Evolutionary conservation across 2,113 vertebrate species (phyloP), one percentile per base, ranked within the genome.

Genomic region (Orthonyx spaldingii): DNA sequence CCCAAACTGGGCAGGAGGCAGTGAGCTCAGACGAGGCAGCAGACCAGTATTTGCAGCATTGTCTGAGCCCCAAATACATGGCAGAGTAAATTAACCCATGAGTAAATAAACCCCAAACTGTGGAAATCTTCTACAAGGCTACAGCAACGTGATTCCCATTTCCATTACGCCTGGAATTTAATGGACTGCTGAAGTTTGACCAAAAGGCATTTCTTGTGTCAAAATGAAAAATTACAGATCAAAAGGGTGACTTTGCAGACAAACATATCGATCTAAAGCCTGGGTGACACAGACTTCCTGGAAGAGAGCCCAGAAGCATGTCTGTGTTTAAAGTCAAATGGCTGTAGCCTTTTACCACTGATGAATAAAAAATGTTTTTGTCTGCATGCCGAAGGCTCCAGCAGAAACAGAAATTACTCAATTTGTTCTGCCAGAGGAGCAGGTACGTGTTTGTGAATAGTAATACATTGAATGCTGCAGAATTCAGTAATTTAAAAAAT

Each of bases 171-270:
- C 69, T 84, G 76, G 95, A 95, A 97, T 94, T 85, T 90, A 91
- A 90, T 91, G 84, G 91, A 92, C 87, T 93, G 82, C 89, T 95
- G 78, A 95, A 96, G 94, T 93, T 91, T 94, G 93, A 96, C 95
- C 96, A 94, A 95, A 89, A 95, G 93, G 94, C 96, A 95, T 97
- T 97, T 96, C 87, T 94, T 74, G 94, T 95, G 95, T 95, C 94
- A 90, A 88, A 95, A 96, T 96, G 95, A 97, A 97, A 95, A 95
- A 95, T 95, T 92, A 75, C 92, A 81, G 94, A 96, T 97, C 94
- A 95, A 92, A 96, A 96, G 87, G 96, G 96, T 96, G 96, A 96
- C 94, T 96, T 92, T 93, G 96, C 95, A 97, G 95, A 97, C 94
- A 97, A 97, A 94, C 94, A 94, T 91, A 96, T 96, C 85, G 90